A percentile compares a stretch with the other conserved stretches of the same genome.
These are phyloP conservation scores for Drosophila anceps DNA, from an alignment of 2,888 invertebrate species.

Conservation along the genomic window DNA sequence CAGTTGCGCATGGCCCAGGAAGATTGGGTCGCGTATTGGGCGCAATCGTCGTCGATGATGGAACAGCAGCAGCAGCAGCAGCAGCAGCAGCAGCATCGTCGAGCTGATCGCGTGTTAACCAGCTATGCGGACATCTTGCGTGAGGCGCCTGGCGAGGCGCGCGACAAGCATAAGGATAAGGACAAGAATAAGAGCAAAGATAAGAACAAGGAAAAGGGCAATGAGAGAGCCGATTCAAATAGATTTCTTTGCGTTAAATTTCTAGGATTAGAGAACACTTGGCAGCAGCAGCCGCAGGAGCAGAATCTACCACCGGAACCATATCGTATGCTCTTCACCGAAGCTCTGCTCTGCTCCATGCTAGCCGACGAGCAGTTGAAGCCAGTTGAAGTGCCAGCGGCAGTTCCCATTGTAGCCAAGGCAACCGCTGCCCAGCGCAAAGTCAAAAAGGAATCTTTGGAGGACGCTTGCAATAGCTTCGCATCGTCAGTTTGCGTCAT, in stretches of 20 bases:
- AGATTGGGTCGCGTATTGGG: conserved; percentile 7
- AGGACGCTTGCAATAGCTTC: neutral
- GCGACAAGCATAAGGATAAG: neutral
- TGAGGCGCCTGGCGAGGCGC: neutral
- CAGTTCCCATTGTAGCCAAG: neutral
- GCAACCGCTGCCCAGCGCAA: neutral
- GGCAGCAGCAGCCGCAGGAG: neutral
- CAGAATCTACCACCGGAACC: neutral
- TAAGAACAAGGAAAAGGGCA: neutral
- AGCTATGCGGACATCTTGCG: conserved; percentile 16
- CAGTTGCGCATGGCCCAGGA: neutral
- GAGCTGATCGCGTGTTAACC: neutral
- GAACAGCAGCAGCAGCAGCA: neutral
- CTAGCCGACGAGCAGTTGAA: conserved; percentile 44
- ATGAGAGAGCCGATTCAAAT: neutral
- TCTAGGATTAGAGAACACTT: neutral
- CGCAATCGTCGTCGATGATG: neutral
- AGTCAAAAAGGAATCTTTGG: neutral
- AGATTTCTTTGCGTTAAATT: conserved; percentile 25
- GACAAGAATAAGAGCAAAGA: neutral
- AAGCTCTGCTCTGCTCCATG: conserved; percentile 62
- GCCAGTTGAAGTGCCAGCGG: neutral
- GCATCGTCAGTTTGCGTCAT: neutral
- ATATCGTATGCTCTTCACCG: conserved; percentile 23
- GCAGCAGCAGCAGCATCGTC: neutral